A percentile compares a stretch with the other conserved stretches of the same genome.
phyloP scores from a whole-genome alignment of 64 coral and sea anemone genomes.

The Catalaphyllia jardinei region DNA sequence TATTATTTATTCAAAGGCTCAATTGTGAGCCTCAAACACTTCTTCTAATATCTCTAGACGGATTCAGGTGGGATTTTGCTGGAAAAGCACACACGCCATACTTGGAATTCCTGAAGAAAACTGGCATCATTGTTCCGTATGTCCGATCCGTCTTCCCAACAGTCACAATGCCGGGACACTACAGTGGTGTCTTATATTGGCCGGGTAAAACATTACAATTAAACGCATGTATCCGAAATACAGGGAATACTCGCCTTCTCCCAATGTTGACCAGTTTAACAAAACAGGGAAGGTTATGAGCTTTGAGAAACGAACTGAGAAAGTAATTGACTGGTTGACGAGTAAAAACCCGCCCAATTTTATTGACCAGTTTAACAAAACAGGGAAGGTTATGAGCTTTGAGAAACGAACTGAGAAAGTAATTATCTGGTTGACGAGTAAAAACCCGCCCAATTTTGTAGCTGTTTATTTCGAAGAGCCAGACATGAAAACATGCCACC shows the following conservation, averaged over 20 bases:
- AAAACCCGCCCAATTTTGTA: constrained; percentile 79
- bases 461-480: constrained; percentile 86
- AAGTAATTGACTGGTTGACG: constrained; percentile 66
- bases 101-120: constrained; percentile 68
- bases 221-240: constrained; percentile 50
- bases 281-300: constrained; percentile 48
- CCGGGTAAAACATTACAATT: constrained; percentile 78
- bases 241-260: constrained; percentile 38
- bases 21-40: neutral
- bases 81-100: constrained; percentile 65
- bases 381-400: constrained; percentile 48
- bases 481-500: constrained; percentile 61
- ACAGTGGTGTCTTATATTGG: constrained; percentile 82
- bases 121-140: constrained; percentile 68
- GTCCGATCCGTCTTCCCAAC: constrained; percentile 78
- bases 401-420: constrained; percentile 59
- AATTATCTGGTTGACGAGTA: constrained; percentile 55
- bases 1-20: neutral
- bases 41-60: constrained; percentile 89
- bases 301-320: constrained; percentile 59
- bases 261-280: constrained; percentile 63
- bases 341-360: constrained; percentile 75
- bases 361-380: constrained; percentile 60
- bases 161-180: constrained; percentile 81
- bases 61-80: constrained; percentile 93